These are phyloP conservation scores for Cyprinella venusta DNA, from an alignment of 2,797 vertebrate genomes.

Conservation along the genomic window DNA sequence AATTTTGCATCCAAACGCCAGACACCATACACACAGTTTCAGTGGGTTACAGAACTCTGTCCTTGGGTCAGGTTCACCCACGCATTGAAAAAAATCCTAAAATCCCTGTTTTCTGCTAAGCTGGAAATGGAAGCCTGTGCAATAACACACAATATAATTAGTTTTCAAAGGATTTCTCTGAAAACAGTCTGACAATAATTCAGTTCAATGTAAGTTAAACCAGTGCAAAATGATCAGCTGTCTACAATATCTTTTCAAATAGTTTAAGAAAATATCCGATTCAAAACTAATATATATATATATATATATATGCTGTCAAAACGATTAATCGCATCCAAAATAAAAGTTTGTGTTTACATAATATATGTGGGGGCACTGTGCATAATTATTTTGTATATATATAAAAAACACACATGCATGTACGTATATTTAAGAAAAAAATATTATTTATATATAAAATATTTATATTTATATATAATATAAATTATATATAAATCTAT, in stretches of 20 bases:
- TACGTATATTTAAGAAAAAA: no score
- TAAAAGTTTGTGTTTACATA: no score
- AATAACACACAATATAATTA: neutral
- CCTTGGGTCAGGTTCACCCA: neutral
- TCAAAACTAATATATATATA: neutral
- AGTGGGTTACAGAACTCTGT: neutral
- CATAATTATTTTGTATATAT: no score
- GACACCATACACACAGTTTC: neutral
- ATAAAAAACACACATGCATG: no score
- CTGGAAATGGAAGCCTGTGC: neutral
- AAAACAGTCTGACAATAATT: neutral
- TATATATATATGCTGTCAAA: no score
- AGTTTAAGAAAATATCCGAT: neutral
- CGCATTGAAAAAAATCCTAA: no score
- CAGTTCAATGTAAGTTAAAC: neutral
- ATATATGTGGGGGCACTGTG: no score
- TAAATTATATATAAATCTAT: no score
- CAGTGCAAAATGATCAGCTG: neutral
- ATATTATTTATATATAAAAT: no score
- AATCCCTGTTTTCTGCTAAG: neutral
- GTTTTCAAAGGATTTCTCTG: neutral
- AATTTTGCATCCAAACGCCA: conserved; percentile 59
- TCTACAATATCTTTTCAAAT: neutral
- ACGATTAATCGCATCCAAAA: no score
- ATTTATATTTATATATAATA: no score